These are phyloP conservation scores for Pimephales promelas DNA, from an alignment of 2,113 vertebrate genomes.

Conservation along the genomic window DNA sequence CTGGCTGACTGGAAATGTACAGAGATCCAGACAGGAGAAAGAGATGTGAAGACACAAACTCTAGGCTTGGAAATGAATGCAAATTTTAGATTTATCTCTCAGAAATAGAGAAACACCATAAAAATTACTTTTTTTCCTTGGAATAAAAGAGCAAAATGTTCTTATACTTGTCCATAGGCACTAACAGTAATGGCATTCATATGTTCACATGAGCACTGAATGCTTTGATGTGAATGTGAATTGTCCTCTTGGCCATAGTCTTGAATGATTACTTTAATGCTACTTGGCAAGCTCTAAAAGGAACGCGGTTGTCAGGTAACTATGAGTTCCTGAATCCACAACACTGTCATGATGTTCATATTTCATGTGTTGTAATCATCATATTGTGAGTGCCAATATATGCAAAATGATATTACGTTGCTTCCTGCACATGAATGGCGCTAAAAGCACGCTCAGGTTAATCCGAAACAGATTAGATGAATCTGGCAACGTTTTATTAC, in stretches of 20 bases:
- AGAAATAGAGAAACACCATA: neutral
- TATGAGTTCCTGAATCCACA: neutral
- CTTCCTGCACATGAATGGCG: neutral
- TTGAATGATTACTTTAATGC: too few species aligned
- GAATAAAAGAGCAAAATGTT: neutral
- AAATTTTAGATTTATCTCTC: neutral
- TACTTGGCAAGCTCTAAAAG: neutral
- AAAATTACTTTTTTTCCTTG: neutral
- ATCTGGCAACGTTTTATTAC: neutral
- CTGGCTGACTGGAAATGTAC: neutral
- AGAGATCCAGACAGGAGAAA: neutral
- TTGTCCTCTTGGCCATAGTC: neutral
- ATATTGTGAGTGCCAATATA: too few species aligned
- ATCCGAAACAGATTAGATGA: neutral
- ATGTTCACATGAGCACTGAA: neutral
- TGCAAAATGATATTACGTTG: neutral
- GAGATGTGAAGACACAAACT: neutral
- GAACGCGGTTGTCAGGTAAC: slow-evolving; percentile 10
- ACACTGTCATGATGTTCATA: neutral
- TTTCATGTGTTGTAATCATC: neutral
- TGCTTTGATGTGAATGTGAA: neutral
- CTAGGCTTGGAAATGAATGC: neutral
- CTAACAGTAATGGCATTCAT: neutral
- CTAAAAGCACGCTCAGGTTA: neutral
- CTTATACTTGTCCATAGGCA: neutral